Evolutionary conservation across 2,888 invertebrate genomes (phyloP).

Genomic region (Sycophila texana): DNA sequence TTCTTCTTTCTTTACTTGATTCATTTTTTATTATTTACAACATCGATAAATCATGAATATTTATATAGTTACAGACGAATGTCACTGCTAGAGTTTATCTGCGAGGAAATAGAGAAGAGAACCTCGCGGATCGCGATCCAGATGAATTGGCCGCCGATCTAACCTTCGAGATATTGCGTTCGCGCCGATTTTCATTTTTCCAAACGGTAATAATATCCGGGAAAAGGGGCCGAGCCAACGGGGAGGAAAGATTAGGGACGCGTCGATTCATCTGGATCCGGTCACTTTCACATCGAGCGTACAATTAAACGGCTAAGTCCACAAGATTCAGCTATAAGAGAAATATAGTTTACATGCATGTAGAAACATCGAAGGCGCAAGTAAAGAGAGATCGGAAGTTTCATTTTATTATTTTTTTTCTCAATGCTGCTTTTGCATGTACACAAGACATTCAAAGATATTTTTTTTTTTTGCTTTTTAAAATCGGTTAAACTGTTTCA

Average conservation of each 20-base stretch:
- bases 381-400: conserved; percentile 62
- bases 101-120: conserved; percentile 59
- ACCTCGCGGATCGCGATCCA: conserved; percentile 58
- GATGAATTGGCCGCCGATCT: conserved; percentile 52
- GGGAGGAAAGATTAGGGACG: neutral
- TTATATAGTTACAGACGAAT: conserved; percentile 62
- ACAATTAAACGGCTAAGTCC: conserved; percentile 54
- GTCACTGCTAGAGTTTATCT: conserved; percentile 58
- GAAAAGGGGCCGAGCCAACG: neutral
- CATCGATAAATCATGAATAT: conserved; percentile 59
- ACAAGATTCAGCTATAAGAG: conserved; percentile 56
- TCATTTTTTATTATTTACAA: conserved; percentile 60
- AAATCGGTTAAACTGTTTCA: neutral
- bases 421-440: conserved; percentile 26
- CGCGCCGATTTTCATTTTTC: too few species aligned
- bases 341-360: conserved; percentile 64
- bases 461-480: conserved; percentile 28
- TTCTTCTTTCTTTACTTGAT: conserved; percentile 50
- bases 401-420: conserved; percentile 39
- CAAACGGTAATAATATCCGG: neutral
- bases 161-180: too few species aligned
- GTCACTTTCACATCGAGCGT: conserved; percentile 56
- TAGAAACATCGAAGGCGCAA: conserved; percentile 67
- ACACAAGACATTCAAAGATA: conserved; percentile 48
- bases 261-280: conserved; percentile 58